Evolutionary conservation across 2,797 vertebrate species (phyloP), one percentile per base, ranked within the genome.

Genomic region (Sandelia bainsii): DNA sequence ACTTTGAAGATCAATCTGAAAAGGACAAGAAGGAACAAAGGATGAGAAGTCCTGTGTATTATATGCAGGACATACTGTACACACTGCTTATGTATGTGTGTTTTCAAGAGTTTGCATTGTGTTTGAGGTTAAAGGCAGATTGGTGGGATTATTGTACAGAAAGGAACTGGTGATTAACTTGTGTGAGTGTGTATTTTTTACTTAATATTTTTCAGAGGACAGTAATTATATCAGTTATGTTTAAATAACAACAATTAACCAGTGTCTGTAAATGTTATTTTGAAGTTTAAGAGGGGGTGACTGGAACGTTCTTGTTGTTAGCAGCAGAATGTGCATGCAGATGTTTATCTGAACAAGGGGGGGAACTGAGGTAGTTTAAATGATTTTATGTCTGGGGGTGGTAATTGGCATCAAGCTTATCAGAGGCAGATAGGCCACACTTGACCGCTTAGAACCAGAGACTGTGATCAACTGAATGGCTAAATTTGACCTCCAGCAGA

Each of bases 301-400:
- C 20, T 76, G 39, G 69, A 62, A 82, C 75, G 61, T 65, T 53
- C 54, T 83, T 67, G 48, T 70, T 52, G 79, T 86, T 91, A 92
- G 88, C 89, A 84, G 69, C 58, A 8, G 63, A 62, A 77, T 81
- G 77, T 80, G 61, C 72, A 74, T 75, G 83, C 77, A 67, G 85
- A 91, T 91, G 56, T 72, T 82, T 86, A 90, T 92, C 88, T 89
- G 78, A 81, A 92, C 78, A 75, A 67, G 83, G 50, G 56, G 22
- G 65, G 77, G 70, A 77, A 87, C 72, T 74, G 69, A 75, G 84
- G 80, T 81, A 22, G 72, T 86, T 87, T 80, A 82, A 82, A 84
- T 88, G 81, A 85, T 87, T 85, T 82, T 86, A 82, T 87, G 80
- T 83, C 73, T 77, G 62, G 58, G 60, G 25, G 62, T 72, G 67